Percentiles rank a stretch among this genome's conserved stretches.
Evolutionary conservation across 2,113 vertebrate species (phyloP).

Genomic region (Panthera uncia): DNA sequence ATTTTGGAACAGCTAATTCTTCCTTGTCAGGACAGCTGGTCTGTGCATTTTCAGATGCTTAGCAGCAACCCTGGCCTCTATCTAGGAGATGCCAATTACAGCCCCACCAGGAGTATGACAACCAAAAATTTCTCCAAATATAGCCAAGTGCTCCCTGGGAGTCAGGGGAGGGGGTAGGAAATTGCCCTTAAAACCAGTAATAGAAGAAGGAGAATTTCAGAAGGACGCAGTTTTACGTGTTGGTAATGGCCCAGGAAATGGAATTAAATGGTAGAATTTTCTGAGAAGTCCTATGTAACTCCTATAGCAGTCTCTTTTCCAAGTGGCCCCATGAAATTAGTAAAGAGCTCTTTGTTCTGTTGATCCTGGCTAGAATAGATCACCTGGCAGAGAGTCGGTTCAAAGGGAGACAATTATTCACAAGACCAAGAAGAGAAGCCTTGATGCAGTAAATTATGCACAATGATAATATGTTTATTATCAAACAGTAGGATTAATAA

Average conservation of each 20-base stretch:
- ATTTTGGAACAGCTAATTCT: not conserved
- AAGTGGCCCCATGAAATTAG: not conserved
- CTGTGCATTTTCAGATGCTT: not conserved
- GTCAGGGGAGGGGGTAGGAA: fast-evolving
- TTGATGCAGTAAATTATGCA: not conserved
- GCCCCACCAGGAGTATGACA: not conserved
- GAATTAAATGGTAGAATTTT: not conserved
- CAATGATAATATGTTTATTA: not conserved
- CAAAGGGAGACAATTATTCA: not conserved
- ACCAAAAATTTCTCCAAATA: not conserved
- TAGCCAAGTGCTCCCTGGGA: not conserved
- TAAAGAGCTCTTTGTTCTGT: not conserved
- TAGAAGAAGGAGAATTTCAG: not conserved
- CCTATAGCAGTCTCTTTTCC: not conserved
- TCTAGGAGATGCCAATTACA: not conserved
- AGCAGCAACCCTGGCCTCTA: not conserved
- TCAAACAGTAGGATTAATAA: not conserved
- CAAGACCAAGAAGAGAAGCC: not conserved
- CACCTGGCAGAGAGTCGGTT: not conserved
- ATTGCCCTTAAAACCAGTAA: not conserved
- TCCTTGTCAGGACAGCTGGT: not conserved
- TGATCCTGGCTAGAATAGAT: not conserved
- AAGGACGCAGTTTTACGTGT: not conserved
- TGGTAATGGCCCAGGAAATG: not conserved
- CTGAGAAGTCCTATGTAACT: not conserved